phyloP scores from a whole-genome alignment of 2,888 invertebrate genomes.

The Harmothoe impar region DNA sequence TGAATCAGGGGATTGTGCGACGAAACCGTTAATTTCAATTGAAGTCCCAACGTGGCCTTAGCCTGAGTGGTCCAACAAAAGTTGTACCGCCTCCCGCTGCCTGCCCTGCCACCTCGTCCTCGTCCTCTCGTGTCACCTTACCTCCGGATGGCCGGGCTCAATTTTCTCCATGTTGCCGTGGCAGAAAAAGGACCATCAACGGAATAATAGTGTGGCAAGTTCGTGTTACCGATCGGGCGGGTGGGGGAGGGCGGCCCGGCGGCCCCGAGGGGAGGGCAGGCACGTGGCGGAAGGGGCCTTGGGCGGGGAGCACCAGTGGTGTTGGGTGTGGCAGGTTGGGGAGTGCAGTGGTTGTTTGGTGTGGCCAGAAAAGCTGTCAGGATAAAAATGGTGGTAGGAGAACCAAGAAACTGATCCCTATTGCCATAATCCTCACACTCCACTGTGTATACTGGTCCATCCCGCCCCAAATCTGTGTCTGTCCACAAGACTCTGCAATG shows the following conservation, averaged over 20 bases:
- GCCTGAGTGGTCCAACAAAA: constrained; percentile 23
- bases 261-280: neutral
- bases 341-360: neutral
- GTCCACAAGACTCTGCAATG: too few relatives aligned
- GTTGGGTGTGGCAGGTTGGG: too few relatives aligned
- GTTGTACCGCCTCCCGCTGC: neutral
- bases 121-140: constrained; percentile 23
- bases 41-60: constrained; percentile 26
- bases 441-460: too few relatives aligned
- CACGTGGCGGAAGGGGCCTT: constrained; percentile 10
- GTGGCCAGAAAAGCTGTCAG: neutral
- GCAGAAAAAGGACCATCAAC: constrained; percentile 43
- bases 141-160: neutral
- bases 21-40: constrained; percentile 56
- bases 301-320: neutral
- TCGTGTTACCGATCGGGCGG: neutral
- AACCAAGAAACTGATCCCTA: neutral
- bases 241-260: neutral
- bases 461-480: too few relatives aligned
- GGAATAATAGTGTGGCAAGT: constrained; percentile 34
- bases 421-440: constrained; percentile 2
- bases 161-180: neutral
- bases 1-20: constrained; percentile 34
- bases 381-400: neutral
- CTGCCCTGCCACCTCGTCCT: neutral